Evolutionary conservation across 2,797 vertebrate genomes (phyloP), one percentile per base, ranked within the genome.

Genomic region (Xenentodon cancila): DNA sequence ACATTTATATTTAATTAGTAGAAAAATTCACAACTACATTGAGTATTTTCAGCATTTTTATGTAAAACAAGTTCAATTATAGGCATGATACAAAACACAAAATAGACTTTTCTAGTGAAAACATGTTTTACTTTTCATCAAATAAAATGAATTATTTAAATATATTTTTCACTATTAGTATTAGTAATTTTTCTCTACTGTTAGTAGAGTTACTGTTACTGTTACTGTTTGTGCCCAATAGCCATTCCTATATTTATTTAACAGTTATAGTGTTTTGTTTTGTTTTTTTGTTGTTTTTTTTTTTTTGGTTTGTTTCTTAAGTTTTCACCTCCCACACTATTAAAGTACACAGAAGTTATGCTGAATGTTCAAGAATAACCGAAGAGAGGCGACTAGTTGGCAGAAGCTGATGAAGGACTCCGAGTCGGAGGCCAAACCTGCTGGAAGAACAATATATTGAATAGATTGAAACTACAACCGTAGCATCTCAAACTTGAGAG

Each of bases 241-340:
- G n/a, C 20, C 53, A 9, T 45, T n/a, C 34, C 20, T 62, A 45
- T 17, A 53, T 45, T 66, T 21, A 68, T 32, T 69, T 66, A 65
- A 66, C 67, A 18, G 69, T 79, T 46, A 59, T 9, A 56, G 9
- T 48, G 59, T 40, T 60, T 74, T 52, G 49, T 34, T 61, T 75
- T 53, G 54, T 68, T 73, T 45, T 62, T n/a, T n/a, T n/a, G n/a
- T n/a, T n/a, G n/a, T n/a, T n/a, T n/a, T 25, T 5, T 25, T 5
- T 25, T 3, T 25, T 25, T 25, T 25, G 3, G 3, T 25, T 25
- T 25, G 25, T 71, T 54, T 71, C 68, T 75, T 18, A 74, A 81
- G 58, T 72, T 82, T 64, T 77, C 81, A 82, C 88, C 75, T 83
- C 85, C 89, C 62, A 90, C 84, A 72, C 78, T 68, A 34, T 53